These are phyloP conservation scores for Conistra vaccinii DNA, from an alignment of 2,888 invertebrate species.

Conservation along the genomic window DNA sequence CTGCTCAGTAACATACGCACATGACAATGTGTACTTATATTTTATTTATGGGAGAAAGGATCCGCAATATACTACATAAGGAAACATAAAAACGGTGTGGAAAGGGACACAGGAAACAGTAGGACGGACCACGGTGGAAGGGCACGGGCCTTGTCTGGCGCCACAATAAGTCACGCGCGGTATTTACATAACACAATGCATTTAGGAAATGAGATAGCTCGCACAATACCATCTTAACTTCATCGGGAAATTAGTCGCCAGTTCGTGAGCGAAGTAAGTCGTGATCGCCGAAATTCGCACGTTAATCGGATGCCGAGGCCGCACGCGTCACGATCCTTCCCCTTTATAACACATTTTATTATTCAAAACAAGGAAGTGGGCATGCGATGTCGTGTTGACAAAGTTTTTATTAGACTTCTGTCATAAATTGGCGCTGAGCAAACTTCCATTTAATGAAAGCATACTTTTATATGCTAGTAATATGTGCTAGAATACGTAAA, in stretches of 20 bases:
- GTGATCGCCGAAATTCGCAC: conserved; percentile 52
- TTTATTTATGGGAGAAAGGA: conserved; percentile 51
- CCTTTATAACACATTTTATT: conserved; percentile 55
- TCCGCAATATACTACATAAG: conserved; percentile 68
- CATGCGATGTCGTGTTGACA: conserved; percentile 61
- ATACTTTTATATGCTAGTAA: conserved; percentile 29
- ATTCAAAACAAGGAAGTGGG: conserved; percentile 64
- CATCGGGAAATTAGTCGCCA: conserved; percentile 65
- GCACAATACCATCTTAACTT: conserved; percentile 69
- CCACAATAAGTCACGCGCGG: conserved; percentile 73
- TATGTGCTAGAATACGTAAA: conserved; percentile 33
- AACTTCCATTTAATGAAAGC: conserved; percentile 64
- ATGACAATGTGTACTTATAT: conserved; percentile 33
- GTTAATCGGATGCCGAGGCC: conserved; percentile 44
- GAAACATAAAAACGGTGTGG: conserved; percentile 71
- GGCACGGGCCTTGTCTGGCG: conserved; percentile 65
- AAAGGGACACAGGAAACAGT: conserved; percentile 60
- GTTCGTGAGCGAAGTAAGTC: conserved; percentile 39
- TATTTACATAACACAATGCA: conserved; percentile 75
- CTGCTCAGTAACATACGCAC: conserved; percentile 12
- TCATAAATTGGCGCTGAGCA: conserved; percentile 58
- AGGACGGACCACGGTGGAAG: conserved; percentile 47
- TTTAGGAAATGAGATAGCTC: conserved; percentile 76
- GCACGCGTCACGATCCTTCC: conserved; percentile 34
- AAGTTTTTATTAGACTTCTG: conserved; percentile 71